Percentiles rank a stretch among this genome's conserved stretches.
These are phyloP conservation scores for Eulemur coronatus DNA, from an alignment of 2,797 vertebrate genomes.

Conservation along the genomic window DNA sequence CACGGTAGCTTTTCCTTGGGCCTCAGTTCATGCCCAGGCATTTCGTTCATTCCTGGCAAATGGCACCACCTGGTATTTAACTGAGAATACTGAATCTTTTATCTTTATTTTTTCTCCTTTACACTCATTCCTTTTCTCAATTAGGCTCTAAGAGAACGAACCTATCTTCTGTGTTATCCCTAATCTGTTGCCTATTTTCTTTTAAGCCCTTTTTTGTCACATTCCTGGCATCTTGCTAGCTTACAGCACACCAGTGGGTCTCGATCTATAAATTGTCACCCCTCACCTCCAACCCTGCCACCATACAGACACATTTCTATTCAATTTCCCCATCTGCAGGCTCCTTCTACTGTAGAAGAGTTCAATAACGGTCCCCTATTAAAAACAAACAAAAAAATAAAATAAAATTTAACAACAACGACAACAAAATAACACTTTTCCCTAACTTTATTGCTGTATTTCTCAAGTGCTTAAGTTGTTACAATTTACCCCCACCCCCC, in stretches of 20 bases:
- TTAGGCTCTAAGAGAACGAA: not conserved
- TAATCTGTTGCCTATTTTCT: not conserved
- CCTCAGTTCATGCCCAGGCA: not conserved
- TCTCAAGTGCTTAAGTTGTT: not conserved
- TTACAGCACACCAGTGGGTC: accelerated
- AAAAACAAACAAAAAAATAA: not conserved
- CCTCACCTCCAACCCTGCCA: accelerated
- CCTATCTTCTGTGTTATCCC: not conserved
- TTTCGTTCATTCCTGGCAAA: constrained; percentile 37
- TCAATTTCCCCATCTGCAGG: not conserved
- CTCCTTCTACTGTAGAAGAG: not conserved
- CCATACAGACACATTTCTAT: not conserved
- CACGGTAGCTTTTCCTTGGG: constrained; percentile 26
- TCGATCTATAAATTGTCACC: not conserved
- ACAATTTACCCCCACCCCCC: not conserved
- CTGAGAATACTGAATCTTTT: not conserved
- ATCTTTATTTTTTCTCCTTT: not conserved
- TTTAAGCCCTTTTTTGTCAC: not conserved
- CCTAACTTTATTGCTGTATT: not conserved
- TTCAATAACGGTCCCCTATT: not conserved
- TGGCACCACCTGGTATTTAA: not conserved
- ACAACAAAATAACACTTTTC: not conserved
- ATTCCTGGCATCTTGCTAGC: not conserved
- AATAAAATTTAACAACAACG: not conserved
- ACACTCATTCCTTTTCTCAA: not conserved